Evolutionary conservation across 2,888 invertebrate species (phyloP).

Genomic region (Agonopterix arenella): DNA sequence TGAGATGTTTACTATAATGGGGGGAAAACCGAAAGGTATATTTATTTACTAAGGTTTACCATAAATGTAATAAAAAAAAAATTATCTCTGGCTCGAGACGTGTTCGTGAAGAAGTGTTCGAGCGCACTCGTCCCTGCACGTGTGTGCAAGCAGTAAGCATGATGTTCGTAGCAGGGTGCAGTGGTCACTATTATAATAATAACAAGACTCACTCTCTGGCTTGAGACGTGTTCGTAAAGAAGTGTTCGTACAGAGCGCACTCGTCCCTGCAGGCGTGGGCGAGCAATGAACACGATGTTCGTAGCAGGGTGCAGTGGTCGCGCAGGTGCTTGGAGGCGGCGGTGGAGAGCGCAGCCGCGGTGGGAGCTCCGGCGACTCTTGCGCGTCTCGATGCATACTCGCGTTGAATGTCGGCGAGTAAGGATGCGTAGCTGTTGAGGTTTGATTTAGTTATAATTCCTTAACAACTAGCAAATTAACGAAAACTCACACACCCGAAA

Average conservation of each 20-base stretch:
- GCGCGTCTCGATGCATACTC: constrained; percentile 87
- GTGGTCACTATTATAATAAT: constrained; percentile 67
- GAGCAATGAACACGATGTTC: constrained; percentile 92
- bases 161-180: constrained; percentile 91
- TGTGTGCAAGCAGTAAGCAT: constrained; percentile 92
- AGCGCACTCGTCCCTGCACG: constrained; percentile 96
- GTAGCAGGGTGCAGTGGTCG: constrained; percentile 87
- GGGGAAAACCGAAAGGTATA: no score
- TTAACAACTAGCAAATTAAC: no score
- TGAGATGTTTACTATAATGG: no score
- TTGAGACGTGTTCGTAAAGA: constrained; percentile 84
- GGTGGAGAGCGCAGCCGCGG: constrained; percentile 81
- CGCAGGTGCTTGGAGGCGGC: constrained; percentile 79
- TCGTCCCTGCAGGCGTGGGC: constrained; percentile 97
- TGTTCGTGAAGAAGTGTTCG: constrained; percentile 89
- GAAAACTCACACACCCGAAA: no score
- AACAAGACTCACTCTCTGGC: constrained; percentile 77
- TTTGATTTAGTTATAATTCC: no score
- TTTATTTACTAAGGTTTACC: no score
- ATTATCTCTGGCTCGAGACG: constrained; percentile 81
- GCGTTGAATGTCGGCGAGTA: constrained; percentile 88
- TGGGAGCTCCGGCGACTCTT: constrained; percentile 82
- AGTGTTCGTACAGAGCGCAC: constrained; percentile 92
- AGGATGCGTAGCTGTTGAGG: constrained; percentile 78
- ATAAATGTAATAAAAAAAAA: no score